These are phyloP conservation scores for Apeira syringaria DNA, from an alignment of 2,888 invertebrate species.

Conservation along the genomic window DNA sequence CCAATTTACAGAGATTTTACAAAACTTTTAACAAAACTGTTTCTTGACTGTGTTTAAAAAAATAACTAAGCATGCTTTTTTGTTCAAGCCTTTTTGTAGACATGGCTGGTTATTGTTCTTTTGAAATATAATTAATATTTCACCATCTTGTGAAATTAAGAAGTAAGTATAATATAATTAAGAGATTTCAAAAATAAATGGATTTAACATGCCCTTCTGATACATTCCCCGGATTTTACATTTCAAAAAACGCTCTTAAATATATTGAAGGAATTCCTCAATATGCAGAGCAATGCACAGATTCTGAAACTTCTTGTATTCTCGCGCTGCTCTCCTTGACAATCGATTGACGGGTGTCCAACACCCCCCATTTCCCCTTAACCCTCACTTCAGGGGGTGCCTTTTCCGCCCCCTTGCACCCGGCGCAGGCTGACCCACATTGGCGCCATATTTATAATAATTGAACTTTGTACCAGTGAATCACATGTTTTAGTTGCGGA, in stretches of 20 bases:
- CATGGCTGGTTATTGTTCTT: no score
- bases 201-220: no score
- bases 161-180: no score
- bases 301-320: constrained; percentile 56
- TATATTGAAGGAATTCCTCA: constrained; percentile 24
- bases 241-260: constrained; percentile 7
- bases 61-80: no score
- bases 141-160: no score
- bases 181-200: no score
- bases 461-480: constrained; percentile 57
- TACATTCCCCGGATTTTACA: background rate
- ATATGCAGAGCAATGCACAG: constrained; percentile 38
- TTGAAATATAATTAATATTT: no score
- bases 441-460: constrained; percentile 81
- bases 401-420: constrained; percentile 32
- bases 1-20: no score
- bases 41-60: no score
- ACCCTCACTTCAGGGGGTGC: constrained; percentile 13
- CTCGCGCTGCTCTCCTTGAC: constrained; percentile 64
- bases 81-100: no score
- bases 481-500: constrained; percentile 14
- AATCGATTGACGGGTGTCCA: constrained; percentile 84
- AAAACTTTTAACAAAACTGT: no score
- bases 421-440: constrained; percentile 73
- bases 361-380: constrained; percentile 35